Percentiles rank a stretch among this genome's conserved stretches.
These are phyloP conservation scores for Tachina lurida DNA, from an alignment of 2,888 invertebrate genomes.

Conservation along the genomic window DNA sequence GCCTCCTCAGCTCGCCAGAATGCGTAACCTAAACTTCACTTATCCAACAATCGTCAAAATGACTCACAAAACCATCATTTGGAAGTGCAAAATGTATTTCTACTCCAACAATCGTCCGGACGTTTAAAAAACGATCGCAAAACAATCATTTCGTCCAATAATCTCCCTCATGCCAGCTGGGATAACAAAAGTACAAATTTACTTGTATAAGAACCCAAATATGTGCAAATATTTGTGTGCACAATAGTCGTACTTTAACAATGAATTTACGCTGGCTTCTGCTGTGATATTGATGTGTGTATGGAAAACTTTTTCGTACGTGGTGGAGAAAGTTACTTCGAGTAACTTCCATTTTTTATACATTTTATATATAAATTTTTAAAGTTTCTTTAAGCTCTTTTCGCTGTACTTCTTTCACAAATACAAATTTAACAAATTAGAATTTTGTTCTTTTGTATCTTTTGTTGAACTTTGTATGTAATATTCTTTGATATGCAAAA, in stretches of 20 bases:
- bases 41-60: too few species aligned
- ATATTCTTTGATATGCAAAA: conserved; percentile 66
- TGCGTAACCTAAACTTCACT: too few species aligned
- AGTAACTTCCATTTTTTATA: conserved; percentile 55
- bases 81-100: too few species aligned
- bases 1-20: too few species aligned
- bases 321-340: conserved; percentile 44
- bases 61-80: too few species aligned
- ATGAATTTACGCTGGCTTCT: conserved; percentile 7
- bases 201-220: not conserved
- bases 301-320: conserved; percentile 29
- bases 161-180: too few species aligned
- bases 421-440: conserved; percentile 14
- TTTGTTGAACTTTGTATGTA: conserved; percentile 17
- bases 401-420: not conserved
- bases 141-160: too few species aligned
- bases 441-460: conserved; percentile 11
- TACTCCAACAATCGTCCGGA: too few species aligned
- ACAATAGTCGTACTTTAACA: conserved; percentile 16
- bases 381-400: conserved; percentile 16
- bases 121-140: too few species aligned
- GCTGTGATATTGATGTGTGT: not conserved
- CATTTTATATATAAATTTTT: not conserved
- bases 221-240: not conserved
- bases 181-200: too few species aligned